Conservation (phyloP, 2,113 vertebrate genomes). For the Neodon shergylaensis region DNA sequence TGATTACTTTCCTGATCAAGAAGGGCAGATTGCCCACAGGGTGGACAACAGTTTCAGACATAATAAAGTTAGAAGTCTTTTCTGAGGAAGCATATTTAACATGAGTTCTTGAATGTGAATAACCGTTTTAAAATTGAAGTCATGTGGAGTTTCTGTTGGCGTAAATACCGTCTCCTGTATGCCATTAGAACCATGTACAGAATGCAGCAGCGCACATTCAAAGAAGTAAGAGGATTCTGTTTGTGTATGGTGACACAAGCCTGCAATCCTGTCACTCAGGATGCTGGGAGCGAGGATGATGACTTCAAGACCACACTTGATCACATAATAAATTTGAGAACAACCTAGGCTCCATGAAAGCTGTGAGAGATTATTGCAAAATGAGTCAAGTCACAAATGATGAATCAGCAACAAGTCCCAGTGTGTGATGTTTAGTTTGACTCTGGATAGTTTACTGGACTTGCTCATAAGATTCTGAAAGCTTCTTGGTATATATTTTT, state of each 20-base stretch:
- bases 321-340: not conserved
- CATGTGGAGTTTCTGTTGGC: not conserved
- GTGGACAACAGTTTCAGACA: not conserved
- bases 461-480: not conserved
- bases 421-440: not conserved
- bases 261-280: not conserved
- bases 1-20: slow-evolving; percentile 47
- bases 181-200: not conserved
- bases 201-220: not conserved
- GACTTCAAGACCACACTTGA: not conserved
- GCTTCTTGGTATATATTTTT: not conserved
- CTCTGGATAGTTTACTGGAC: fast-evolving
- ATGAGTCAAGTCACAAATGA: not conserved
- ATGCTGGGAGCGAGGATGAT: not conserved
- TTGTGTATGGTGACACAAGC: not conserved
- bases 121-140: not conserved
- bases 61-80: slow-evolving; percentile 35
- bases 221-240: not conserved
- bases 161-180: not conserved
- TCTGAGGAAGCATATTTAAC: slow-evolving; percentile 29
- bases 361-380: not conserved
- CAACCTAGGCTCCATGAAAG: not conserved
- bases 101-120: slow-evolving; percentile 39
- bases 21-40: not conserved
- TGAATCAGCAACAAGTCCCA: not conserved